Percentiles rank a stretch among this genome's conserved stretches.
These are phyloP conservation scores for Polyodon spathula DNA, from an alignment of 2,113 vertebrate species.

Conservation along the genomic window DNA sequence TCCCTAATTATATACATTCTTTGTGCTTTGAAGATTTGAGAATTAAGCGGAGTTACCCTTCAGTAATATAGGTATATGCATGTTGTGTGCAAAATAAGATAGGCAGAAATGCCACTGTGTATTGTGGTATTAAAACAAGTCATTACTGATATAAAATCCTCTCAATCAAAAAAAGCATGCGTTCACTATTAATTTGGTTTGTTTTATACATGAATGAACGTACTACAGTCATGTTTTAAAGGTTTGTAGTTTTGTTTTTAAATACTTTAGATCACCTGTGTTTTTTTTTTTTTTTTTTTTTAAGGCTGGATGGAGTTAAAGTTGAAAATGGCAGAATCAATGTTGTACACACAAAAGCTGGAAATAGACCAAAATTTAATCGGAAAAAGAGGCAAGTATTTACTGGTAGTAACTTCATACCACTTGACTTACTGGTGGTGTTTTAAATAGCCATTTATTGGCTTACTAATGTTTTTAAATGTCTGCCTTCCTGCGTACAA, in stretches of 20 bases:
- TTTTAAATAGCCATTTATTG: not conserved
- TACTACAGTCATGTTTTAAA: not conserved
- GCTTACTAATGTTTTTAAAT: too few species aligned
- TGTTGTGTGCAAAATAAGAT: too few species aligned
- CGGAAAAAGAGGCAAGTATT: constrained; percentile 70
- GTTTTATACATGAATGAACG: not conserved
- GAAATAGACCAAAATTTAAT: constrained; percentile 70
- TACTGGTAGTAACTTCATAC: not conserved
- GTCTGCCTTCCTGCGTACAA: constrained; percentile 12
- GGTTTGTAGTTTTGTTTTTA: not conserved
- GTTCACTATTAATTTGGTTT: too few species aligned
- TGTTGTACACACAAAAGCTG: constrained; percentile 66
- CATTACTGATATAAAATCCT: too few species aligned
- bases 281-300: constrained; percentile 2
- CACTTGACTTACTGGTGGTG: not conserved
- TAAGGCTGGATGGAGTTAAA: constrained; percentile 84
- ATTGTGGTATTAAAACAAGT: too few species aligned
- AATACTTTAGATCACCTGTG: not conserved
- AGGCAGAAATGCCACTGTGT: too few species aligned
- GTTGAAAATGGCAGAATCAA: constrained; percentile 80
- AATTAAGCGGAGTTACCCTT: too few species aligned
- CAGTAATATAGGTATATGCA: too few species aligned
- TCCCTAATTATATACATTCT: not conserved
- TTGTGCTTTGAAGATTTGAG: not conserved
- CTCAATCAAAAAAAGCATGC: too few species aligned